Conservation (phyloP, 2,888 invertebrate species). For the Pteria penguin region DNA sequence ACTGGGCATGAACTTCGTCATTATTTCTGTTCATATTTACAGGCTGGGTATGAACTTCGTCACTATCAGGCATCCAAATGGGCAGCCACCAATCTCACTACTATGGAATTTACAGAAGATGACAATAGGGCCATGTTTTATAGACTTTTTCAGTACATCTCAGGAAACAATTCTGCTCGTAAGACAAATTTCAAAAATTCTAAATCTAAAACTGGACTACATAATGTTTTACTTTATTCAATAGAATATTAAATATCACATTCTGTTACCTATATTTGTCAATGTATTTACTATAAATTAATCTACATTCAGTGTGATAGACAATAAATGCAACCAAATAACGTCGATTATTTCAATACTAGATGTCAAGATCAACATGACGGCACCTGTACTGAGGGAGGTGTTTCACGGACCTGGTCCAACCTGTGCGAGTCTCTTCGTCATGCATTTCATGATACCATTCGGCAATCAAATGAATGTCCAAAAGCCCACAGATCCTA, state of each 20-base stretch:
- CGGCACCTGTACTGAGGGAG: slow-evolving; percentile 54
- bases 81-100: slow-evolving; percentile 50
- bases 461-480: slow-evolving; percentile 46
- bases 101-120: slow-evolving; percentile 43
- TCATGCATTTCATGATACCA: slow-evolving; percentile 55
- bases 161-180: slow-evolving; percentile 55
- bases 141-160: slow-evolving; percentile 57
- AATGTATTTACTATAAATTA: no score
- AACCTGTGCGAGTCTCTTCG: slow-evolving; percentile 58
- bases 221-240: no score
- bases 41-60: slow-evolving; percentile 51
- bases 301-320: no score
- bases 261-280: no score
- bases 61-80: slow-evolving; percentile 51
- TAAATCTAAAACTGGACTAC: no score
- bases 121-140: slow-evolving; percentile 42
- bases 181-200: no score
- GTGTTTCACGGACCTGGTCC: slow-evolving; percentile 55
- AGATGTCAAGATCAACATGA: slow-evolving; percentile 59
- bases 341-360: no score
- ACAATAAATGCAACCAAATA: no score
- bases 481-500: slow-evolving; percentile 48
- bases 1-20: no score
- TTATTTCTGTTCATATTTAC: slow-evolving; percentile 1
- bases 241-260: no score